Conservation (phyloP, 2,797 vertebrate species). For the Malurus leucopterus region DNA sequence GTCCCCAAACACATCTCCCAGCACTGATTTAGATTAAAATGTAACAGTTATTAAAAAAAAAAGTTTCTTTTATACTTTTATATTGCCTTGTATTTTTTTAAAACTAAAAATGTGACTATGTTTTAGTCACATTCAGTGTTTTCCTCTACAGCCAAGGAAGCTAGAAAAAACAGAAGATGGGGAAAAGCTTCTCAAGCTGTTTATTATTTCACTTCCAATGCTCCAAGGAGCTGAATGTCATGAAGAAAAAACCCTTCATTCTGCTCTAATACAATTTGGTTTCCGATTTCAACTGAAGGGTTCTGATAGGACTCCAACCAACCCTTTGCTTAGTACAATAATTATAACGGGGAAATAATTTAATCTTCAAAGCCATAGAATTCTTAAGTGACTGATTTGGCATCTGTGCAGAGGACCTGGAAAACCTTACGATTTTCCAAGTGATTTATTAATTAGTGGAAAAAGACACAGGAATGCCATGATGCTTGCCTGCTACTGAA, state of each 20-base stretch:
- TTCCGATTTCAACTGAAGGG: background rate
- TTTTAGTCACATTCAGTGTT: background rate
- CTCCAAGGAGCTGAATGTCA: background rate
- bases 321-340: background rate
- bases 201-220: background rate
- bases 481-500: background rate
- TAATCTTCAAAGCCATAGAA: slow-evolving; percentile 12
- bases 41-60: background rate
- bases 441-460: slow-evolving; percentile 14
- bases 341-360: background rate
- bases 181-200: background rate
- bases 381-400: slow-evolving; percentile 7
- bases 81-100: background rate
- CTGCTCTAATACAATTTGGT: background rate
- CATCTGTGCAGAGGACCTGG: background rate
- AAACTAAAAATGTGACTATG: background rate
- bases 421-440: background rate
- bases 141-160: background rate
- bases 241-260: background rate
- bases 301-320: background rate
- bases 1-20: background rate
- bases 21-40: background rate
- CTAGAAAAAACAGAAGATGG: background rate
- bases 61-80: background rate
- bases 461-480: background rate